These are phyloP conservation scores for Willowsia nigromaculata DNA, from an alignment of 2,888 invertebrate genomes.

Conservation along the genomic window DNA sequence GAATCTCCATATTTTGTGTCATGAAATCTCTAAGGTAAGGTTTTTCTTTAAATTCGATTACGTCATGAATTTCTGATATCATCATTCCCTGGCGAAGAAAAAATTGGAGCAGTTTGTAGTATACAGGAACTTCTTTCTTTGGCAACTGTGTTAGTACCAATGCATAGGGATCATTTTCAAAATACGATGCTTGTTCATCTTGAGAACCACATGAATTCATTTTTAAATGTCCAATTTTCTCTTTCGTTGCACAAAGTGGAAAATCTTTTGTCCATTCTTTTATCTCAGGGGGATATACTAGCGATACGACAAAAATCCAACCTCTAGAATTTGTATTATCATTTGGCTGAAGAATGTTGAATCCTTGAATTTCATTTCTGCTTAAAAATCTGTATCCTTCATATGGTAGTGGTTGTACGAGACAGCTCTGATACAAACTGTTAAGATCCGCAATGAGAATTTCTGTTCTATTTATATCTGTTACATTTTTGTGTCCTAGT, in stretches of 20 bases:
- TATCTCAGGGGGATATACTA: not conserved
- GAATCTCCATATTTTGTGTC: not conserved
- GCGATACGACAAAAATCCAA: not conserved
- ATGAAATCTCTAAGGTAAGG: not conserved
- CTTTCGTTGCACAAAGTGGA: not conserved
- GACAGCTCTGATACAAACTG: not conserved
- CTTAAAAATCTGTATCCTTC: not conserved
- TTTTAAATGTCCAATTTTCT: not conserved
- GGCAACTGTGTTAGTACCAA: not conserved
- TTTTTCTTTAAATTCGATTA: not conserved
- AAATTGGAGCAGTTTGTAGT: constrained; percentile 2
- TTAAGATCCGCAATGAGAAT: not conserved
- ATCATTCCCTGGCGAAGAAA: not conserved
- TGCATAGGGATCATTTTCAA: not conserved
- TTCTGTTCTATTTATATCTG: not conserved
- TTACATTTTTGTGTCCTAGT: not conserved
- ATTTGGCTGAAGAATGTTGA: not conserved
- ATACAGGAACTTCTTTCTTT: not conserved
- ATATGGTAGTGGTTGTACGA: not conserved
- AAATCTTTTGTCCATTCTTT: not conserved
- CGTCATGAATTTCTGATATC: not conserved
- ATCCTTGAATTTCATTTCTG: not conserved
- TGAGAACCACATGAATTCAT: not conserved
- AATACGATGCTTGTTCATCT: not conserved
- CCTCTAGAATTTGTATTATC: not conserved